Conservation (phyloP, 2,113 vertebrate genomes). For the Hemicordylus capensis region DNA sequence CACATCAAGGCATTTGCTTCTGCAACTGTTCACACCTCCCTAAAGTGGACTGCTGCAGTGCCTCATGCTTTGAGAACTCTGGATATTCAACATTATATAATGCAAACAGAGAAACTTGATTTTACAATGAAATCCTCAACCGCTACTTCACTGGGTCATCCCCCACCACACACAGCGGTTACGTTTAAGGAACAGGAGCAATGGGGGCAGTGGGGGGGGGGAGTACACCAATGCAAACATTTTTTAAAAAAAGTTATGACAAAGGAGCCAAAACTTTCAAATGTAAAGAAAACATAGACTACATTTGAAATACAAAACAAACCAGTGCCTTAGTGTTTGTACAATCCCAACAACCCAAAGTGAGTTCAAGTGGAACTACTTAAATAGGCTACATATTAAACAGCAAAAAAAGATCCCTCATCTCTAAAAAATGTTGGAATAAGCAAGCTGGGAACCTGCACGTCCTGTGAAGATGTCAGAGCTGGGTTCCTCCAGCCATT, state of each 20-base stretch:
- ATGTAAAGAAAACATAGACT: too few relatives aligned
- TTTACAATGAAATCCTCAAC: neutral
- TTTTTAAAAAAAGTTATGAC: too few relatives aligned
- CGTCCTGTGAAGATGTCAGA: neutral
- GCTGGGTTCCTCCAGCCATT: neutral
- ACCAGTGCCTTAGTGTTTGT: constrained; percentile 1
- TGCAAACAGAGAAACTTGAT: neutral
- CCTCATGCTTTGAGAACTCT: neutral
- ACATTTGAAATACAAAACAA: neutral
- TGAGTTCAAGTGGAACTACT: constrained; percentile 17
- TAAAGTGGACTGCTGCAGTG: too few relatives aligned
- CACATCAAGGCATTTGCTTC: neutral
- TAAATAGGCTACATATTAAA: neutral
- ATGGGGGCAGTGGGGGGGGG: too few relatives aligned
- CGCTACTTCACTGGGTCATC: neutral
- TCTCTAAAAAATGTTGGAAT: neutral
- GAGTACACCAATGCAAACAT: neutral
- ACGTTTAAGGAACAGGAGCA: too few relatives aligned
- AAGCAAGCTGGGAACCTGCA: neutral
- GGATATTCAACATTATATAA: neutral
- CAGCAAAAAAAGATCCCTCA: neutral
- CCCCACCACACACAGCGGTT: neutral
- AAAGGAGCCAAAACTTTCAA: neutral
- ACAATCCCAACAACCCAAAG: constrained; percentile 4
- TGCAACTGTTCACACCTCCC: neutral